A percentile compares a stretch with the other conserved stretches of the same genome.
Conservation (phyloP, 2,797 vertebrate species). For the Psittacula derbiana region DNA sequence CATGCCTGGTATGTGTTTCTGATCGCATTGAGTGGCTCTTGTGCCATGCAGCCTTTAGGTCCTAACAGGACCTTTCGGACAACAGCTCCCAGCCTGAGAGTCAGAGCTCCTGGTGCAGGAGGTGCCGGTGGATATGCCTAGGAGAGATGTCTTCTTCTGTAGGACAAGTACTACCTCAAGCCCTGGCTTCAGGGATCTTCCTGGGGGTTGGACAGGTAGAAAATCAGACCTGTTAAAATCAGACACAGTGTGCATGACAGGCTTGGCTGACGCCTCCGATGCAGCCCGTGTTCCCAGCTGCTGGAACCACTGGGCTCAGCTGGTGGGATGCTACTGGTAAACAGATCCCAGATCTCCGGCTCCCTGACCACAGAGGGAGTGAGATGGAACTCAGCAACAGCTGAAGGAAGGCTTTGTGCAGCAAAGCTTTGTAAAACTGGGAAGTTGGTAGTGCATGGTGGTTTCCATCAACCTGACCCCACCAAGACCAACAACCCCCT, state of each 20-base stretch:
- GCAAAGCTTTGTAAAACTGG: not conserved
- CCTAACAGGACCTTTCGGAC: not conserved
- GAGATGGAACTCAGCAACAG: not conserved
- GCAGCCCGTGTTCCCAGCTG: not conserved
- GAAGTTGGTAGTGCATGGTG: not conserved
- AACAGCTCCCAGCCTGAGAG: not conserved
- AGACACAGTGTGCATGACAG: fast-evolving
- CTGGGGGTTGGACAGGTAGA: not conserved
- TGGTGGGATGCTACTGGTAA: too few relatives aligned
- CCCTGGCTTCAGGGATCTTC: not conserved
- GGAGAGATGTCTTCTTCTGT: not conserved
- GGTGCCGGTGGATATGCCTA: not conserved
- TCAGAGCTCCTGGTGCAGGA: not conserved
- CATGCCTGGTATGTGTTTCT: not conserved
- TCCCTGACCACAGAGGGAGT: not conserved
- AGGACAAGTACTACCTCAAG: not conserved
- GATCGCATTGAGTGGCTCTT: fast-evolving
- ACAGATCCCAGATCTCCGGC: not conserved
- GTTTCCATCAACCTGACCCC: not conserved
- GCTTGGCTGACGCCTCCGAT: not conserved
- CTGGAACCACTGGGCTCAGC: not conserved
- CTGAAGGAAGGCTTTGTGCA: not conserved
- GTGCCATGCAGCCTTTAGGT: not conserved
- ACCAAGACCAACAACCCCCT: not conserved
- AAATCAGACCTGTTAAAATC: not conserved